Evolutionary conservation across 2,888 invertebrate genomes (phyloP).

Genomic region (Dermolepida albohirtum): DNA sequence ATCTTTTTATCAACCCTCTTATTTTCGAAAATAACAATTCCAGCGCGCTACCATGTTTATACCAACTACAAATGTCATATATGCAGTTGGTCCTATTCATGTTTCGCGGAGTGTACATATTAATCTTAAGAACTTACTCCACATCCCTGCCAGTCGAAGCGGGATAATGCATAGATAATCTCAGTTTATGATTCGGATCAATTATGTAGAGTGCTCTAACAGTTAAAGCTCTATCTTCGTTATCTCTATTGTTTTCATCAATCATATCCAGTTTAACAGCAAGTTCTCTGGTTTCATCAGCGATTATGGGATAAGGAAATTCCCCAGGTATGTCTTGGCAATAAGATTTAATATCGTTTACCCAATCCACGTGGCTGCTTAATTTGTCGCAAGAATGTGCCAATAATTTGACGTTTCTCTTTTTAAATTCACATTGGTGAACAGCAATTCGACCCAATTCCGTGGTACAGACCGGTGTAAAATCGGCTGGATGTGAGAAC

Average conservation of each 20-base stretch:
- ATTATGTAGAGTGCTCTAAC: constrained; percentile 84
- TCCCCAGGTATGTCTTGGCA: constrained; percentile 77
- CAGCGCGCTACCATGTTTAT: too few species aligned
- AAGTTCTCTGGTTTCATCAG: constrained; percentile 78
- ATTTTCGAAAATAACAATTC: too few species aligned
- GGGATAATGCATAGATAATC: constrained; percentile 86
- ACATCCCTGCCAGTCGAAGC: constrained; percentile 89
- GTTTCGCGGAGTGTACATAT: too few species aligned
- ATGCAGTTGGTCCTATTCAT: too few species aligned
- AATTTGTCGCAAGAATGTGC: constrained; percentile 85
- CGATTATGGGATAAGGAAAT: constrained; percentile 86
- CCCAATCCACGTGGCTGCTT: constrained; percentile 81
- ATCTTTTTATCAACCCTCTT: too few species aligned
- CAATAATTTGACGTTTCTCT: constrained; percentile 79
- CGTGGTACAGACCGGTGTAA: constrained; percentile 91
- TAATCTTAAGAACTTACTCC: constrained; percentile 69
- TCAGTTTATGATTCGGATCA: constrained; percentile 82
- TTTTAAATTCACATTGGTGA: constrained; percentile 75
- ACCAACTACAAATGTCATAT: too few species aligned
- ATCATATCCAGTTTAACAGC: constrained; percentile 83
- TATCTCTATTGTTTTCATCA: constrained; percentile 77
- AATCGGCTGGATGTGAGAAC: constrained; percentile 91
- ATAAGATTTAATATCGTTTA: constrained; percentile 76
- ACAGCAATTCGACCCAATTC: constrained; percentile 83
- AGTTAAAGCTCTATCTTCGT: constrained; percentile 75